Evolutionary conservation across 2,113 vertebrate species (phyloP).

Genomic region (Brachirus orientalis): DNA sequence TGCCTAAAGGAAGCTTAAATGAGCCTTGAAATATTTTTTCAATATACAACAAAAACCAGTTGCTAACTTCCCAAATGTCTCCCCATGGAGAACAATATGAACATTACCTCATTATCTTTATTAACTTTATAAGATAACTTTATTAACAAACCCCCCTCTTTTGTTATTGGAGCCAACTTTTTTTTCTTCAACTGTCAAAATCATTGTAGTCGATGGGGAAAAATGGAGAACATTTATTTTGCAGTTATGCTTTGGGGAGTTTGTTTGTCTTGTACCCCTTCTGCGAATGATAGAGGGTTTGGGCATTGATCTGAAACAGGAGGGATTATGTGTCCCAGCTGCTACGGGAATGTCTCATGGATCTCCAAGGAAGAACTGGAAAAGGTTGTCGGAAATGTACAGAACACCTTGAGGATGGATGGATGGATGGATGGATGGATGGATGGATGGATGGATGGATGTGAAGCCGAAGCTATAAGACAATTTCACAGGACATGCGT

Average conservation of each 20-base stretch:
- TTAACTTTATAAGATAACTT: no score
- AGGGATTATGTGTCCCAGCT: constrained; percentile 8
- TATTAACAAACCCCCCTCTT: no score
- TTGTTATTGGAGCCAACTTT: constrained; percentile 5
- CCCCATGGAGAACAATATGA: constrained; percentile 10
- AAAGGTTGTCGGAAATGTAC: background rate
- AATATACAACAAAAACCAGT: background rate
- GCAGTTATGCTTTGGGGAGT: constrained; percentile 26
- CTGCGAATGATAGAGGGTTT: constrained; percentile 31
- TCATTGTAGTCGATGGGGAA: constrained; percentile 39
- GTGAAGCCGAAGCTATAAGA: no score
- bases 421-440: background rate
- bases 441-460: constrained; percentile 5
- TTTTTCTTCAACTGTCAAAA: constrained; percentile 37
- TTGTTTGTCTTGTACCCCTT: constrained; percentile 42
- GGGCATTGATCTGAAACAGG: constrained; percentile 31
- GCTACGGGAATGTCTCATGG: background rate
- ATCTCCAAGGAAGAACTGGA: constrained; percentile 1
- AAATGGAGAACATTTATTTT: constrained; percentile 41
- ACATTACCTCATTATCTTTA: constrained; percentile 28
- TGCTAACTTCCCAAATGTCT: background rate
- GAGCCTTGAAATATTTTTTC: background rate
- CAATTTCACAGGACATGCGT: no score
- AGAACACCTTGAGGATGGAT: background rate
- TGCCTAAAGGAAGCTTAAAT: background rate